phyloP scores from a whole-genome alignment of 2,888 invertebrate genomes.

The Ormyrus rosae region DNA sequence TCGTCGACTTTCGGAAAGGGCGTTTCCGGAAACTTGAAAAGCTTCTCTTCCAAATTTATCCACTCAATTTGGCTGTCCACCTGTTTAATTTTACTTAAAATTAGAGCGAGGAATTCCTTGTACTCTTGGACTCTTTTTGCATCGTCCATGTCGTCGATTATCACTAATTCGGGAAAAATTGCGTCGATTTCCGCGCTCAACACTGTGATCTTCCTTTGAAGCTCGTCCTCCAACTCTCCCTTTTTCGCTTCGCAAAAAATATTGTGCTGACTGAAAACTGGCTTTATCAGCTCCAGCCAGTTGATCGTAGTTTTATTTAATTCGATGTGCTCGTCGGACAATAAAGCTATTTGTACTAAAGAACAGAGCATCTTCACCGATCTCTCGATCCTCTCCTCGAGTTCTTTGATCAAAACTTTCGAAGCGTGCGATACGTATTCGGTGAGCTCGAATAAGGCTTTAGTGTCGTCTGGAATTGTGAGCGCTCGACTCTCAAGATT shows the following conservation, averaged over 20 bases:
- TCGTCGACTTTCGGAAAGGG: constrained; percentile 78
- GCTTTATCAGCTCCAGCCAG: constrained; percentile 78
- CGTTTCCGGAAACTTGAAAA: constrained; percentile 79
- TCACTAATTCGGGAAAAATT: constrained; percentile 76
- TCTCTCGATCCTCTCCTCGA: constrained; percentile 75
- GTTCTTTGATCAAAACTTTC: constrained; percentile 74
- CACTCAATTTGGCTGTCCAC: constrained; percentile 76
- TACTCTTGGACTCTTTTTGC: constrained; percentile 78
- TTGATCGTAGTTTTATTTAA: constrained; percentile 77
- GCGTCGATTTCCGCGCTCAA: constrained; percentile 77
- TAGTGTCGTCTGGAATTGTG: constrained; percentile 77
- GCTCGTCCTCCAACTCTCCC: constrained; percentile 77
- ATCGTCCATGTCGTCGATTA: constrained; percentile 79
- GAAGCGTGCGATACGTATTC: constrained; percentile 78
- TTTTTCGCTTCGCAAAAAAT: constrained; percentile 78
- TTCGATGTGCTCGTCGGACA: constrained; percentile 77
- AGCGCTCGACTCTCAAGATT: constrained; percentile 75
- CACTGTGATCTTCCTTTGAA: constrained; percentile 76
- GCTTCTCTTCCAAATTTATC: constrained; percentile 79
- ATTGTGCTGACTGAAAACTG: constrained; percentile 78
- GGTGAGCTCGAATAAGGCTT: constrained; percentile 77
- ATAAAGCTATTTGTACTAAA: constrained; percentile 76
- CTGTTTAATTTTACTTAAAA: constrained; percentile 76
- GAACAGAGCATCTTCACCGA: constrained; percentile 70
- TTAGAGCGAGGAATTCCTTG: constrained; percentile 74